A percentile compares a stretch with the other conserved stretches of the same genome.
These are phyloP conservation scores for Eueides isabella DNA, from an alignment of 1,140 invertebrate species.

Conservation along the genomic window DNA sequence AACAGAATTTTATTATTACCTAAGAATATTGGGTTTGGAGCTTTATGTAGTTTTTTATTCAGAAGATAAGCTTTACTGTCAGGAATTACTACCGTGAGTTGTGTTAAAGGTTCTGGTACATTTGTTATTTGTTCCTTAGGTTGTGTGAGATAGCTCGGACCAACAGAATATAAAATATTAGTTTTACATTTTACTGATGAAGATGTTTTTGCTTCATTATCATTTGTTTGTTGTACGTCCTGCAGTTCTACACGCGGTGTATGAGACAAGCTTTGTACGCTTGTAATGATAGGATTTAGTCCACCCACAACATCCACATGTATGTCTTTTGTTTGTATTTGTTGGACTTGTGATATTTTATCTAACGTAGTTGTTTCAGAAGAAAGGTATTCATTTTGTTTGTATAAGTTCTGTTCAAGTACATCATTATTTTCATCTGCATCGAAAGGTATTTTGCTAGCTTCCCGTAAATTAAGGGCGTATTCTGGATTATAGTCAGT, in stretches of 20 bases:
- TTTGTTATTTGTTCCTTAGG: background rate
- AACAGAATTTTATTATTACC: slow-evolving; percentile 49
- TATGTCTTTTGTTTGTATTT: background rate
- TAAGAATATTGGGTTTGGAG: slow-evolving; percentile 37
- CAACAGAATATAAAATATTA: background rate
- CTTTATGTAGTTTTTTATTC: slow-evolving; percentile 1
- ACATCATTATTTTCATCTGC: background rate
- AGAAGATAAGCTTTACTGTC: slow-evolving; percentile 15
- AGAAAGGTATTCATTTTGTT: background rate
- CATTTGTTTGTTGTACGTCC: background rate
- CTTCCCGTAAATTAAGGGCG: background rate
- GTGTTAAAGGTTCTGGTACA: background rate
- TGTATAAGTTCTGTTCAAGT: background rate
- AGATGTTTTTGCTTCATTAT: background rate
- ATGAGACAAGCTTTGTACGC: background rate
- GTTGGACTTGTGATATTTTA: background rate
- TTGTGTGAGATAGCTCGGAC: background rate
- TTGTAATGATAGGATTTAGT: background rate
- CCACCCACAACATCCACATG: background rate
- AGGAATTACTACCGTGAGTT: background rate
- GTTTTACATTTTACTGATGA: background rate
- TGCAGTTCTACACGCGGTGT: background rate
- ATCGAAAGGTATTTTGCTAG: background rate
- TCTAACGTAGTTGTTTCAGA: background rate
- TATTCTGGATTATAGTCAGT: background rate